Percentiles rank a stretch among this genome's conserved stretches.
phyloP scores from a whole-genome alignment of 2,797 vertebrate genomes.

The Parauchenoglanis punctatus region DNA sequence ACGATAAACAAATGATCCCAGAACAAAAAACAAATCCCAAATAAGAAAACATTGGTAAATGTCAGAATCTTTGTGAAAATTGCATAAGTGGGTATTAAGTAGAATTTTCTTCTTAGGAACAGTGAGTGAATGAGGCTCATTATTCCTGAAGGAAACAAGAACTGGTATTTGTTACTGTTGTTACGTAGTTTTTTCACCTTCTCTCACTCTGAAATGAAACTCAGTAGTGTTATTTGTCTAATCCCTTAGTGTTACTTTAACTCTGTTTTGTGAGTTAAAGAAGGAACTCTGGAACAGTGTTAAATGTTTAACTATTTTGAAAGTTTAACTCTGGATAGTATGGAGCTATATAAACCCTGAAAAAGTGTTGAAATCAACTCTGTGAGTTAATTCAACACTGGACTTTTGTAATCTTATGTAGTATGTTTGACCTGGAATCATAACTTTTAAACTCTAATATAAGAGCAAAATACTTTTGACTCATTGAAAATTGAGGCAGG shows the following conservation, averaged over 20 bases:
- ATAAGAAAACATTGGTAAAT: too few relatives aligned
- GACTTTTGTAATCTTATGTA: neutral
- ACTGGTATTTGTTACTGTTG: neutral
- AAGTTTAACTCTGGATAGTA: slow-evolving; percentile 21
- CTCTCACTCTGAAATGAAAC: slow-evolving; percentile 9
- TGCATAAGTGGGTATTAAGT: too few relatives aligned
- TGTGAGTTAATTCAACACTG: slow-evolving; percentile 9
- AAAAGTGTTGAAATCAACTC: slow-evolving; percentile 7
- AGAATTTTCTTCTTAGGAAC: too few relatives aligned
- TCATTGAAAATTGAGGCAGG: neutral
- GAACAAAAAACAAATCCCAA: too few relatives aligned
- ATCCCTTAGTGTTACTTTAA: neutral
- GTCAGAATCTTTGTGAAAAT: too few relatives aligned
- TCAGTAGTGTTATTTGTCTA: slow-evolving; percentile 34
- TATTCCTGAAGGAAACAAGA: slow-evolving; percentile 22
- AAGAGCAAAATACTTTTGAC: neutral
- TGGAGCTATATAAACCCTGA: slow-evolving; percentile 15
- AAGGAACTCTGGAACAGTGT: slow-evolving; percentile 29
- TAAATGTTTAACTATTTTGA: slow-evolving; percentile 4
- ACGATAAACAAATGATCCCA: too few relatives aligned
- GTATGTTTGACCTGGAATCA: neutral
- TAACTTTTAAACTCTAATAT: neutral
- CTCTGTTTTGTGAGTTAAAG: slow-evolving; percentile 11
- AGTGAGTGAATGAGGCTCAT: too few relatives aligned
- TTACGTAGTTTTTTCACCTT: slow-evolving; percentile 26